Evolutionary conservation across 2,113 vertebrate species (phyloP), one percentile per base, ranked within the genome.

Genomic region (Scytalopus superciliaris): DNA sequence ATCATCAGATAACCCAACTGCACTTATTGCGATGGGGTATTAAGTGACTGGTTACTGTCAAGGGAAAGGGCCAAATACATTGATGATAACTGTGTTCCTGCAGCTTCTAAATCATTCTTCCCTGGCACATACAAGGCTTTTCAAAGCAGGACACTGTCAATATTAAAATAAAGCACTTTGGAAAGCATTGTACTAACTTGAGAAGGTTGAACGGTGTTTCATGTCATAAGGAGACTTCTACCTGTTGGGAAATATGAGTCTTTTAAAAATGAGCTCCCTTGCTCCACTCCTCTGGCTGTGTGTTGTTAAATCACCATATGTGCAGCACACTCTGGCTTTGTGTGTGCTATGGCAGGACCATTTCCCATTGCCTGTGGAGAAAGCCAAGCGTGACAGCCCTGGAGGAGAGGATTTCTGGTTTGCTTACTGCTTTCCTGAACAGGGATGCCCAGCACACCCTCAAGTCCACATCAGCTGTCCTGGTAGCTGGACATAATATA

Each of bases 21-120:
- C 0, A 0, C 12, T 68, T 90, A 16, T 1, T 60, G 49, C 28
- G 18, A 25, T 33, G 12, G 52, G 62, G 17, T 50, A 33, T 78
- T 67, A 94, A 84, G 68, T 56, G 68, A 47, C 33, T 6, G 0
- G 42, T 80, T 90, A 14, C 39, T 60, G 0, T 19, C 0, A 0
- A 52, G 63, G 39, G 82, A 91, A 80, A 49, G 52, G 42, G 82
- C 50, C 62, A 79, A 85, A 62, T 55, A 39, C 22, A 3, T 13
- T 31, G 35, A 14, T 56, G 39, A 40, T 47, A 63, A 18, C 39
- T 47, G 3, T n/a, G 33, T 47, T 90, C 33, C 70, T 83, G 16
- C 42, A 70, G 35, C 64, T 77, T 87, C 52, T 35, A 35, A 63
- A 47, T 59, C 4, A 1, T 19, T 42, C 44, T 47, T 81, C 17